Conservation (phyloP, 2,113 vertebrate species). For the Prietella phreatophila region DNA sequence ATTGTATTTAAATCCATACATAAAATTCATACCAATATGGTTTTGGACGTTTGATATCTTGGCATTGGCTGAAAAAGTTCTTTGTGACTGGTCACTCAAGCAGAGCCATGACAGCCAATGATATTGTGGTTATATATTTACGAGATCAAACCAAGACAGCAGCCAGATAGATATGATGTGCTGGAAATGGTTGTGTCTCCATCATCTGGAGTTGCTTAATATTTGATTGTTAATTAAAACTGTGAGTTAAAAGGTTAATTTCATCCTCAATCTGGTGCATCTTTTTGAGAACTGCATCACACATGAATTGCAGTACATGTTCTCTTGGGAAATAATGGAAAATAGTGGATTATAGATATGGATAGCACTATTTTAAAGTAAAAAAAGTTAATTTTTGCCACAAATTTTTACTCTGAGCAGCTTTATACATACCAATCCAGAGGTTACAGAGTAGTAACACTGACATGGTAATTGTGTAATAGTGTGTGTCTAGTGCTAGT, state of each 20-base stretch:
- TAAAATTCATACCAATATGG: not conserved
- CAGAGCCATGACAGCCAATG: not conserved
- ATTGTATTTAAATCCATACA: not conserved
- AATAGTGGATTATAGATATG: not conserved
- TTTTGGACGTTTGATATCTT: not conserved
- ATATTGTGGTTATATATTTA: not conserved
- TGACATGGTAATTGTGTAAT: not conserved
- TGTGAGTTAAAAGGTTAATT: not conserved
- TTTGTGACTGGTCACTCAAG: not conserved
- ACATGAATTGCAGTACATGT: not conserved
- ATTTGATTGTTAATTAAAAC: not conserved
- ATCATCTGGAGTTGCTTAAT: not conserved
- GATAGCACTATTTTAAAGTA: not conserved
- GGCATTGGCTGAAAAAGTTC: not conserved
- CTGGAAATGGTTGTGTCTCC: not conserved
- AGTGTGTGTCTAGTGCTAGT: not conserved
- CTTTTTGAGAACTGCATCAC: not conserved
- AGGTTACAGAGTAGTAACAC: not conserved
- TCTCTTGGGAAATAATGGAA: not conserved
- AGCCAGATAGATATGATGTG: not conserved
- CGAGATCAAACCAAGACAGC: not conserved
- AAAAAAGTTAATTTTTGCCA: not conserved
- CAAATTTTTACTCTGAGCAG: not conserved
- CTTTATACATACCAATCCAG: not conserved
- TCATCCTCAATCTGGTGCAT: not conserved